These are phyloP conservation scores for Hylaeus anthracinus DNA, from an alignment of 1,140 invertebrate genomes.

Conservation along the genomic window DNA sequence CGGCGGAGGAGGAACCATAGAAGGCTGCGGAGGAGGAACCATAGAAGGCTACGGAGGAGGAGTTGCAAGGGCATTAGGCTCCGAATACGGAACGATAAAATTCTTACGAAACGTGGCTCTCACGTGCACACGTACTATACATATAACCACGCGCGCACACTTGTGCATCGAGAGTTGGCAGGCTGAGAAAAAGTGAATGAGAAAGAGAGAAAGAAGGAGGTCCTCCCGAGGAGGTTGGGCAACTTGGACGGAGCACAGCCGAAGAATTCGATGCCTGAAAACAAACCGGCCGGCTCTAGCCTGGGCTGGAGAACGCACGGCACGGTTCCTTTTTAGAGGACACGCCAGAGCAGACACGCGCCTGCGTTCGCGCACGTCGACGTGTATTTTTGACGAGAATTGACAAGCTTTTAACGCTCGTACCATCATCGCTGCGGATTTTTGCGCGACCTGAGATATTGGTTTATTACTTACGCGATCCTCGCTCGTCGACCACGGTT, in stretches of 20 bases:
- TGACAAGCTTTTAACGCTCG: conserved; percentile 43
- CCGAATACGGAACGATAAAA: conserved; percentile 64
- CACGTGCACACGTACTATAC: neutral
- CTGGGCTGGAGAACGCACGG: conserved; percentile 19
- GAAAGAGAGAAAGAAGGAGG: conserved; percentile 16
- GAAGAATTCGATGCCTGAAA: conserved; percentile 23
- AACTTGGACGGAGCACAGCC: conserved; percentile 11
- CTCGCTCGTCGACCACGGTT: no score
- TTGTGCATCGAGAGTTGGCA: conserved; percentile 5
- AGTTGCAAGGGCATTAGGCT: conserved; percentile 62
- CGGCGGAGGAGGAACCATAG: conserved; percentile 2
- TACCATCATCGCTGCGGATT: neutral
- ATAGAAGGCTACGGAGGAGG: conserved; percentile 51
- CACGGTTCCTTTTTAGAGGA: conserved; percentile 34
- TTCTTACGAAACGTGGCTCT: conserved; percentile 64
- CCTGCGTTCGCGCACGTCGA: neutral
- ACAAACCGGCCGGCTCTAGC: conserved; percentile 20
- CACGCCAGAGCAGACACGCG: neutral
- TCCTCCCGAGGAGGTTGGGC: conserved; percentile 33
- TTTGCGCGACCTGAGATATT: neutral
- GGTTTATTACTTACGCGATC: no score
- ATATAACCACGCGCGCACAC: neutral
- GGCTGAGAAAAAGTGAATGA: conserved; percentile 13
- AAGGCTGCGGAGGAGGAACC: neutral
- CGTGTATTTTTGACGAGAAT: conserved; percentile 38